Percentiles rank a stretch among this genome's conserved stretches.
phyloP scores from a whole-genome alignment of 2,888 invertebrate species.

The Lepetodrilus schrolli region DNA sequence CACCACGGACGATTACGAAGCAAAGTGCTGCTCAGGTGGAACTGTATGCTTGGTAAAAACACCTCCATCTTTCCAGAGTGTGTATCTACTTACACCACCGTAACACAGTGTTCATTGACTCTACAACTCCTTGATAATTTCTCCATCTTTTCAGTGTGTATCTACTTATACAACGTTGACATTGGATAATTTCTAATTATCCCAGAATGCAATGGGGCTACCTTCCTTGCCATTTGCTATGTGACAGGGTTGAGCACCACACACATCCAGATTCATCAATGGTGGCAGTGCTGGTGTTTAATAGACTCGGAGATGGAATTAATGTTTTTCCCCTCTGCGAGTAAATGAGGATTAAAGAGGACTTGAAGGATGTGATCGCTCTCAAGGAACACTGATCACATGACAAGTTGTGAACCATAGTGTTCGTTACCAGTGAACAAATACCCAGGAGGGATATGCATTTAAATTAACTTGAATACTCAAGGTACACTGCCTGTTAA shows the following conservation, averaged over 20 bases:
- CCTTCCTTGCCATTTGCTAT: neutral
- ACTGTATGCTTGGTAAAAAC: neutral
- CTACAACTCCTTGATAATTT: neutral
- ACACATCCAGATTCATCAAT: neutral
- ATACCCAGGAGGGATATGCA: too few relatives aligned
- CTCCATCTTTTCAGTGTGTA: too few relatives aligned
- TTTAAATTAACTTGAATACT: too few relatives aligned
- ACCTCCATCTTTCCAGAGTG: neutral
- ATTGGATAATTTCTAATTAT: neutral
- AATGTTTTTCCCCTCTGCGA: neutral
- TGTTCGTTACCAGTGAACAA: too few relatives aligned
- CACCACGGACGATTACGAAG: neutral
- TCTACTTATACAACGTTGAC: too few relatives aligned
- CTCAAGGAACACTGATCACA: too few relatives aligned
- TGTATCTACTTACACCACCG: neutral
- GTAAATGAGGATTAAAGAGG: conserved; percentile 20
- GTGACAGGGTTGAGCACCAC: neutral
- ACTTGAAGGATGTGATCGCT: conserved; percentile 9
- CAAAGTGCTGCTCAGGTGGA: neutral
- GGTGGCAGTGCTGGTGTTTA: neutral
- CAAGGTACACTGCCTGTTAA: too few relatives aligned
- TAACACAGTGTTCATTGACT: neutral
- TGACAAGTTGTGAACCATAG: too few relatives aligned
- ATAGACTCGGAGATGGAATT: neutral
- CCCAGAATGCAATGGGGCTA: neutral